Evolutionary conservation across 2,113 vertebrate genomes (phyloP).

Genomic region (Nerophis lumbriciformis): DNA sequence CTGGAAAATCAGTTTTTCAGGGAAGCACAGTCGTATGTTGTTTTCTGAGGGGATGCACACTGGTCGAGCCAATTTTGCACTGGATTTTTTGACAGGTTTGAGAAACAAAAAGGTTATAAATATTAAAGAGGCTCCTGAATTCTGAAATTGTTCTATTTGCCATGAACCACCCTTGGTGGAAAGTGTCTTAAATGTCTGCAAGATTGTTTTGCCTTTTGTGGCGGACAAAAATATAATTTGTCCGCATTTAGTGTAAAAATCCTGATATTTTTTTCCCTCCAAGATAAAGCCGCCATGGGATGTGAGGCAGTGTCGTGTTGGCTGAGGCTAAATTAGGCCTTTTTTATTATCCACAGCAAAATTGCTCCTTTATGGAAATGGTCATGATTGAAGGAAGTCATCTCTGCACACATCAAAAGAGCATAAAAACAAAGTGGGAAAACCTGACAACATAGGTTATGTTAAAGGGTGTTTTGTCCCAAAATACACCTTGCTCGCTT

Average conservation of each 20-base stretch:
- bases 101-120: too few relatives aligned
- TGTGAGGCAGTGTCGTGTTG: slow-evolving; percentile 30
- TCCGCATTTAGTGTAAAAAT: slow-evolving; percentile 34
- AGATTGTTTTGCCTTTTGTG: slow-evolving; percentile 44
- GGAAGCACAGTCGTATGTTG: too few relatives aligned
- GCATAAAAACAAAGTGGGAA: slow-evolving; percentile 18
- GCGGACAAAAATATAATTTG: slow-evolving; percentile 54
- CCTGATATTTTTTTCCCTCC: slow-evolving; percentile 15
- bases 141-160: too few relatives aligned
- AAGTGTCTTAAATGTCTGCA: slow-evolving; percentile 18
- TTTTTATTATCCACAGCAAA: slow-evolving; percentile 39
- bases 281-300: slow-evolving; percentile 37
- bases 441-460: slow-evolving; percentile 3
- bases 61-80: too few relatives aligned
- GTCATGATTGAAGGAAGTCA: slow-evolving; percentile 30
- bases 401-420: slow-evolving; percentile 22
- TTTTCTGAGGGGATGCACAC: too few relatives aligned
- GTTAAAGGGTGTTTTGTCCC: slow-evolving; percentile 22
- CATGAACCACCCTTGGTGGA: too few relatives aligned
- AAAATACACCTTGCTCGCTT: slow-evolving; percentile 16
- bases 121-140: too few relatives aligned
- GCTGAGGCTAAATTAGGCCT: slow-evolving; percentile 36
- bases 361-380: slow-evolving; percentile 43
- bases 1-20: too few relatives aligned
- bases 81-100: too few relatives aligned